phyloP scores from a whole-genome alignment of 2,113 vertebrate species.

The Sylvietta virens region DNA sequence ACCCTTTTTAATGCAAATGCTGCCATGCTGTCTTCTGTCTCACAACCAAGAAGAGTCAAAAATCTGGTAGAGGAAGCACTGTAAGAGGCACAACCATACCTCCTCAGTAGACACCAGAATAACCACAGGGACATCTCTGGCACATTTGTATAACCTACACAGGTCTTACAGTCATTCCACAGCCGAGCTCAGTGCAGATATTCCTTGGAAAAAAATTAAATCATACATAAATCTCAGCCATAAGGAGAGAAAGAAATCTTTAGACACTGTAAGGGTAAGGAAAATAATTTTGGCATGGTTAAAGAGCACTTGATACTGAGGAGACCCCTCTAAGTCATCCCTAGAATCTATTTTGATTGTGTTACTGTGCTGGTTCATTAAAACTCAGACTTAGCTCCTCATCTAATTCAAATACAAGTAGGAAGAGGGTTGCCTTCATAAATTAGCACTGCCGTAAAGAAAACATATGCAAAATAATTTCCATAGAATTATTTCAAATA shows the following conservation, averaged over 20 bases:
- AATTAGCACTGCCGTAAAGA: not conserved
- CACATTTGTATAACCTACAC: not conserved
- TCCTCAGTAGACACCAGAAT: not conserved
- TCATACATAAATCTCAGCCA: not conserved
- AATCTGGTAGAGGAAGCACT: not conserved
- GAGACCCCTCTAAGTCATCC: accelerated
- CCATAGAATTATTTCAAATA: not conserved
- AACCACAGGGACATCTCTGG: not conserved
- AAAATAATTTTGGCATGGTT: not conserved
- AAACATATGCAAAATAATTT: not conserved
- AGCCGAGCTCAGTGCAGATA: not conserved
- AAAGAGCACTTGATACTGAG: not conserved
- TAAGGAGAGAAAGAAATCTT: not conserved
- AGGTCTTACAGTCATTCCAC: no score
- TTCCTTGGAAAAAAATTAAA: not conserved
- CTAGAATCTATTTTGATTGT: not conserved
- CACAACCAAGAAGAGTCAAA: not conserved
- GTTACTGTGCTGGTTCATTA: not conserved
- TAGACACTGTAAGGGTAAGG: accelerated
- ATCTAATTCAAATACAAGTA: not conserved
- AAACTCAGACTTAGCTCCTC: not conserved
- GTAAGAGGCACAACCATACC: not conserved
- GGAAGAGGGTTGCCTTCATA: not conserved
- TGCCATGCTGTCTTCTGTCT: not conserved
- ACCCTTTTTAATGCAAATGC: not conserved